These are phyloP conservation scores for Benthochromis sp. DNA, from an alignment of 2,113 vertebrate genomes.

Conservation along the genomic window DNA sequence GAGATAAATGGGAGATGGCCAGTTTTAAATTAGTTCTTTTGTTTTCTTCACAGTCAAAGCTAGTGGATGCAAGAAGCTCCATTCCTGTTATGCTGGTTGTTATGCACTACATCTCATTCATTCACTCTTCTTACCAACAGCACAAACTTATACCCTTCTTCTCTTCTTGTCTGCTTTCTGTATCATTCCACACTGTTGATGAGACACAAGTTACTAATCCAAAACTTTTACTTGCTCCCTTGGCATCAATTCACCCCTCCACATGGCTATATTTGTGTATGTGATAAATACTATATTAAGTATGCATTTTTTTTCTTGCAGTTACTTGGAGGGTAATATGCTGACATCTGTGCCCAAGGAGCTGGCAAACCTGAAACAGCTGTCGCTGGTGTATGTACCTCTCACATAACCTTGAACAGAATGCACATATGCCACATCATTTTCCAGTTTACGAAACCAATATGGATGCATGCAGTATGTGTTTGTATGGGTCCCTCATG, in stretches of 20 bases:
- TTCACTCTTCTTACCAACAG: background rate
- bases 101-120: background rate
- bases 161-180: background rate
- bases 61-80: background rate
- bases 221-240: background rate
- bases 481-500: background rate
- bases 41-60: background rate
- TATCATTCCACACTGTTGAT: background rate
- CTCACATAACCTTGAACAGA: conserved; percentile 5
- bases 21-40: background rate
- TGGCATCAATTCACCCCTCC: background rate
- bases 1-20: background rate
- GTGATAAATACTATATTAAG: background rate
- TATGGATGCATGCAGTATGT: background rate
- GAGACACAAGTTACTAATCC: background rate
- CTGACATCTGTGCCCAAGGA: conserved; percentile 88
- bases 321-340: conserved; percentile 95
- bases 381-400: conserved; percentile 60
- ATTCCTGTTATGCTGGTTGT: background rate
- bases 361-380: conserved; percentile 81
- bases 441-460: background rate
- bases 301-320: conserved; percentile 58
- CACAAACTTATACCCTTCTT: background rate
- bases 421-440: background rate
- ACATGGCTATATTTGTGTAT: background rate